A percentile compares a stretch with the other conserved stretches of the same genome.
Conservation (phyloP, 2,797 vertebrate genomes). For the Phoeniculus purpureus region DNA sequence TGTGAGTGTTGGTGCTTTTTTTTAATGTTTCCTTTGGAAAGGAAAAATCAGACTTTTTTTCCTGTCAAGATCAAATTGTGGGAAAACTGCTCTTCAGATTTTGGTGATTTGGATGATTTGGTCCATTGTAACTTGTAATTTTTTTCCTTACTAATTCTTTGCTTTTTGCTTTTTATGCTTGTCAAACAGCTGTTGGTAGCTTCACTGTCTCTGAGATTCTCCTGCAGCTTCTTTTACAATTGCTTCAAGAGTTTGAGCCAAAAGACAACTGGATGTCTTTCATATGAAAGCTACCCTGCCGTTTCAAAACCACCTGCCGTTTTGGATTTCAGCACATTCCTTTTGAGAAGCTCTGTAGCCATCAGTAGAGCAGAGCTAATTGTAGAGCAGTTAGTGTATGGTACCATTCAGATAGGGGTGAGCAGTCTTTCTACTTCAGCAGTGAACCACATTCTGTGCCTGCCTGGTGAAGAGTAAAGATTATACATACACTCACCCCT, state of each 20-base stretch:
- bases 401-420: background rate
- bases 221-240: background rate
- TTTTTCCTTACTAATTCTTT: background rate
- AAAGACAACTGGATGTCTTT: background rate
- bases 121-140: background rate
- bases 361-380: background rate
- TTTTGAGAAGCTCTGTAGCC: background rate
- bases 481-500: background rate
- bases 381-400: fast-evolving
- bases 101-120: background rate
- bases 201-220: background rate
- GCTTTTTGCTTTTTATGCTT: background rate
- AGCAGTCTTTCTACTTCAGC: background rate
- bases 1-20: background rate
- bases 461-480: background rate
- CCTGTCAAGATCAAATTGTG: background rate
- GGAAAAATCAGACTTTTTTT: background rate
- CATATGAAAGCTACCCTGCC: background rate
- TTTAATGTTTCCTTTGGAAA: background rate
- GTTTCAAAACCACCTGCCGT: background rate
- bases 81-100: background rate
- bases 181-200: background rate
- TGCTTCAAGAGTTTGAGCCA: background rate
- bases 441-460: background rate
- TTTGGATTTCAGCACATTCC: background rate